Conservation (phyloP, 2,113 vertebrate genomes). For the Caranx melampygus region DNA sequence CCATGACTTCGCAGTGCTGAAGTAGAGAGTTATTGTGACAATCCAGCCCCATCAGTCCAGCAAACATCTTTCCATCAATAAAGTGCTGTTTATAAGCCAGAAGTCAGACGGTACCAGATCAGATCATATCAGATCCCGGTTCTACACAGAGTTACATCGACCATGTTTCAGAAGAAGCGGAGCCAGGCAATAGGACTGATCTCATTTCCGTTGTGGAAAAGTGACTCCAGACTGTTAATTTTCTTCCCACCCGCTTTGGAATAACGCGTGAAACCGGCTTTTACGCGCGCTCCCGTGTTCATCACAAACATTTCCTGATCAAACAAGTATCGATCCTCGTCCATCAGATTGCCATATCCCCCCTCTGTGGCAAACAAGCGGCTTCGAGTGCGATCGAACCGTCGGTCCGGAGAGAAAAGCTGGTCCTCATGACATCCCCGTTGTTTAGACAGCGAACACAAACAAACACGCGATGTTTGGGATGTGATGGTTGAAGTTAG, state of each 20-base stretch:
- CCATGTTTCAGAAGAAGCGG: conserved; percentile 65
- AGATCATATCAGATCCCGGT: conserved; percentile 40
- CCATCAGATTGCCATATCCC: background rate
- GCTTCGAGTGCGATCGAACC: conserved; percentile 9
- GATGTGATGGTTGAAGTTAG: no score
- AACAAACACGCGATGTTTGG: background rate
- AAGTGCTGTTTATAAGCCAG: background rate
- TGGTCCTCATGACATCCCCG: conserved; percentile 6
- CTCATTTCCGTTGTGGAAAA: conserved; percentile 80
- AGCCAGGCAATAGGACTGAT: conserved; percentile 51
- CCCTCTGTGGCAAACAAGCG: conserved; percentile 32
- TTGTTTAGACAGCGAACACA: background rate
- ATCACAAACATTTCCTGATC: conserved; percentile 5
- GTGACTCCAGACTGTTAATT: conserved; percentile 34
- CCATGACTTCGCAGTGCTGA: conserved; percentile 52
- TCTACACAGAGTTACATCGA: conserved; percentile 22
- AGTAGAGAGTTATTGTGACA: conserved; percentile 57
- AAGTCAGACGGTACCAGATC: conserved; percentile 18
- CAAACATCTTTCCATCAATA: conserved; percentile 75
- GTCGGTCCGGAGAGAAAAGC: conserved; percentile 2
- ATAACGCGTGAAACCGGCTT: conserved; percentile 41
- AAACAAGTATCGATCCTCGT: background rate
- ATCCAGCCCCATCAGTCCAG: conserved; percentile 79
- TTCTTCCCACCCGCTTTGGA: background rate
- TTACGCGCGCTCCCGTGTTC: conserved; percentile 1